Evolutionary conservation across 2,888 invertebrate genomes (phyloP).

Genomic region (Euzophera pinguis): DNA sequence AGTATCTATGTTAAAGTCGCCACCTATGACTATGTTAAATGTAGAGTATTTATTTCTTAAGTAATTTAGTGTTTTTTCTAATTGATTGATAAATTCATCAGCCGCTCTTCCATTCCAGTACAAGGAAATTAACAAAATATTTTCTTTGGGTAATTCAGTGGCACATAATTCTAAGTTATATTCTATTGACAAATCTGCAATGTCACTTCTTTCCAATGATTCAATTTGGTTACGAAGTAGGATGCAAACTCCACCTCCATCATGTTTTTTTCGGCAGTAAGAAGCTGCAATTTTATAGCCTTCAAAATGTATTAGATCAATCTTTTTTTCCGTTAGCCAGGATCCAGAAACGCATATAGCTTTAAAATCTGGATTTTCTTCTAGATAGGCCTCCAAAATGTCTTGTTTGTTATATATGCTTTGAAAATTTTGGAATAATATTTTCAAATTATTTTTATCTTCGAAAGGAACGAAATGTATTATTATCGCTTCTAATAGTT

Average conservation of each 20-base stretch:
- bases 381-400: background rate
- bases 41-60: too few species aligned
- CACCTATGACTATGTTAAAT: too few species aligned
- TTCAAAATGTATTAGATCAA: too few species aligned
- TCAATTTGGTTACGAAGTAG: background rate
- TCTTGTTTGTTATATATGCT: background rate
- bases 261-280: background rate
- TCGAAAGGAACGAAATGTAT: background rate
- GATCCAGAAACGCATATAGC: background rate
- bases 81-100: too few species aligned
- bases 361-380: background rate
- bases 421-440: background rate
- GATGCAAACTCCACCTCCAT: background rate
- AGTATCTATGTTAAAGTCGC: too few species aligned
- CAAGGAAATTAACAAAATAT: conserved; percentile 15
- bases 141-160: too few species aligned
- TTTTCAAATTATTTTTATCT: background rate
- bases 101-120: conserved; percentile 20
- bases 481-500: background rate
- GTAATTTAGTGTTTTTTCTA: too few species aligned
- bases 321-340: too few species aligned
- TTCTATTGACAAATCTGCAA: background rate
- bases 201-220: background rate
- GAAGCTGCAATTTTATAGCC: too few species aligned
- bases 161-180: too few species aligned